Evolutionary conservation across 1,140 invertebrate genomes (phyloP), one percentile per base, ranked within the genome.

Genomic region (Drosophila biarmipes): DNA sequence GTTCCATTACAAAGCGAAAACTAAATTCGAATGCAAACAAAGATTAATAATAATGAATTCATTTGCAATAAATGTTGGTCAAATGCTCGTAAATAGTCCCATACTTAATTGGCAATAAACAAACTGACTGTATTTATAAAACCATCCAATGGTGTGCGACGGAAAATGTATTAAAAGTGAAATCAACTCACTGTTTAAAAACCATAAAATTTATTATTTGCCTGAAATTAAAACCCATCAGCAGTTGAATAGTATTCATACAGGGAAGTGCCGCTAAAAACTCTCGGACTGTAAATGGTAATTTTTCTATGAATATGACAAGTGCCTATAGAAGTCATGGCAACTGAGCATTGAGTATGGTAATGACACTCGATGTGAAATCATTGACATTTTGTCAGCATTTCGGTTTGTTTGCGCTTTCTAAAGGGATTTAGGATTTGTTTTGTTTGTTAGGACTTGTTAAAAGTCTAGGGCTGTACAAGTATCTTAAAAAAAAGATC

Each of bases 161-260:
- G n/a, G 4, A 12, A 15, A 29, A 19, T n/a, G 45, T 11, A 45
- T 21, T n/a, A 54, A 68, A 46, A 38, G 15, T 14, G 12, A 69
- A 55, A 69, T 38, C 17, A 31, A 55, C 40, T 37, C 17, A 17
- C 49, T 24, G 11, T 19, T 46, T 29, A 19, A 38, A 45, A 48
- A 15, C 40, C 31, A 55, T 68, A 38, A 31, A 67, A 46, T 38
- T 69, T 68, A 31, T 46, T 31, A 40, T 69, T 55, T 45, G 53
- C 45, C 43, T 72, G 52, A 73, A 63, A 27, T 63, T 27, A 0
- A 62, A 72, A 59, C 37, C 64, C 37, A 71, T 49, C 66, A 14
- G 29, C 29, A 55, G 37, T 19, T 37, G 15, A 72, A 37, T 14
- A 24, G 46, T 51, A 42, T 27, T 12, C 11, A n/a, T 31, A 24